Percentiles rank a stretch among this genome's conserved stretches.
phyloP scores from a whole-genome alignment of 2,113 vertebrate genomes.

The Sinocyclocheilus grahami region DNA sequence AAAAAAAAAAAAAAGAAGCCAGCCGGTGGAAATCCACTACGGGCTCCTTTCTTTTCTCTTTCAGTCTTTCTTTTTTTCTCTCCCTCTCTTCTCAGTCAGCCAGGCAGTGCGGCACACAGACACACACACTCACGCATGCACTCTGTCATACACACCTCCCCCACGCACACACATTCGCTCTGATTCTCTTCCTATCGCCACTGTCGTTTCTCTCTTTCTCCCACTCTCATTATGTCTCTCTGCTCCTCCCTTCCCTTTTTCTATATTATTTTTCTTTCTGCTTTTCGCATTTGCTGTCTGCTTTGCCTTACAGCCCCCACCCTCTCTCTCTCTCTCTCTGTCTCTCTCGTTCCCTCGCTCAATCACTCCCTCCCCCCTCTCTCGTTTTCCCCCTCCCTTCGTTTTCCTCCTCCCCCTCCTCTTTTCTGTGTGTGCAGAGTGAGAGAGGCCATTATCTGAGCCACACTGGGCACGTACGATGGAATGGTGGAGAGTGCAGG shows the following conservation, averaged over 20 bases:
- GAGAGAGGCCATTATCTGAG: slow-evolving; percentile 84
- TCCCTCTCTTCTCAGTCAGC: slow-evolving; percentile 55
- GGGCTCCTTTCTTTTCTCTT: slow-evolving; percentile 21
- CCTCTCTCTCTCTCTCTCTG: slow-evolving; percentile 55
- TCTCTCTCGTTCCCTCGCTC: slow-evolving; percentile 50
- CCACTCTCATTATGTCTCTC: slow-evolving; percentile 76
- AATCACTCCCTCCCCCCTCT: slow-evolving; percentile 53
- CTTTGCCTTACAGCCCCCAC: slow-evolving; percentile 71
- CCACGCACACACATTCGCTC: slow-evolving; percentile 63
- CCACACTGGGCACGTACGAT: slow-evolving; percentile 80
- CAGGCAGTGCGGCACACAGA: slow-evolving; percentile 65
- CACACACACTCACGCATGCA: slow-evolving; percentile 53
- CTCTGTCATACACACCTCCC: slow-evolving; percentile 67
- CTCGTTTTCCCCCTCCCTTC: slow-evolving; percentile 64
- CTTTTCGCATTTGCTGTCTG: slow-evolving; percentile 72
- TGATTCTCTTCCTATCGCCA: slow-evolving; percentile 62
- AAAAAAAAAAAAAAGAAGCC: slow-evolving; percentile 32
- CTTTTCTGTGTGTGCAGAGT: slow-evolving; percentile 75
- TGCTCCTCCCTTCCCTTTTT: slow-evolving; percentile 78
- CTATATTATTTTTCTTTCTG: slow-evolving; percentile 74
- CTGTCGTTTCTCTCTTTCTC: slow-evolving; percentile 63
- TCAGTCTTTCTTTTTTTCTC: slow-evolving; percentile 52
- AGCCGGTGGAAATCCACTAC: slow-evolving; percentile 57
- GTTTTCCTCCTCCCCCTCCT: slow-evolving; percentile 66
- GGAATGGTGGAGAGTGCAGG: slow-evolving; percentile 79